Base-by-base conservation (phyloP, 2,797 vertebrate genomes). In the Dipus sagitta region DNA sequence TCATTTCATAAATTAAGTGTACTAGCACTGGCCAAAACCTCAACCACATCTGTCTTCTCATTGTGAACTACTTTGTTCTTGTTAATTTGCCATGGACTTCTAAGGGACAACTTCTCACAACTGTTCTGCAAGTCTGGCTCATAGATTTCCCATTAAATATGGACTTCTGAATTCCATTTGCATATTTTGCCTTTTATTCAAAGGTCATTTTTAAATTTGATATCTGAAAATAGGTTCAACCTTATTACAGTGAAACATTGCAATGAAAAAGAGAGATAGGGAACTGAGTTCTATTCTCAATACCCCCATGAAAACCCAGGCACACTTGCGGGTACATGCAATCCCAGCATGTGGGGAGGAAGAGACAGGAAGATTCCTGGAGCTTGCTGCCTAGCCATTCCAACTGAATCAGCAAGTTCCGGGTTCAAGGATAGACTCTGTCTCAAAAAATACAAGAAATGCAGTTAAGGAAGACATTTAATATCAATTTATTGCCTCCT, bases 1-100 rank as follows among this genome's bases (percentile, higher is more conserved):
- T 86, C n/a, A 38, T 77, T 72, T 94, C 32, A 85, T 95, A 92
- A 87, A 87, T 90, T 87, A 87, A 88, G 70, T 68, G 14, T 0
- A 62, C n/a, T 42, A 94, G 58, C 28, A 14, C 7, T 87, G 24
- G 11, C 67, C 76, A 95, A 86, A 75, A 86, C 62, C 10, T 83
- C 67, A 65, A 88, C 94, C 2, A 4, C 21, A 9, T 88, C 9
- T 75, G 30, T 47, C 38, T 86, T 82, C 82, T 15, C 64, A 84
- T 15, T 30, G 89, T 67, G 21, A 93, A 1, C 15, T 72, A 58
- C 2, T 86, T 95, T 8, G 83, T 88, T 52, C 83, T 79, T 34
- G 78, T 24, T 21, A 20, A 64, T 86, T 86, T 76, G 2, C 20
- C 12, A 85, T 90, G 89, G 54, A 82, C 52, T 89, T 94, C 68